Conservation (phyloP, 2,888 invertebrate species). For the Megalurothrips usitatus region DNA sequence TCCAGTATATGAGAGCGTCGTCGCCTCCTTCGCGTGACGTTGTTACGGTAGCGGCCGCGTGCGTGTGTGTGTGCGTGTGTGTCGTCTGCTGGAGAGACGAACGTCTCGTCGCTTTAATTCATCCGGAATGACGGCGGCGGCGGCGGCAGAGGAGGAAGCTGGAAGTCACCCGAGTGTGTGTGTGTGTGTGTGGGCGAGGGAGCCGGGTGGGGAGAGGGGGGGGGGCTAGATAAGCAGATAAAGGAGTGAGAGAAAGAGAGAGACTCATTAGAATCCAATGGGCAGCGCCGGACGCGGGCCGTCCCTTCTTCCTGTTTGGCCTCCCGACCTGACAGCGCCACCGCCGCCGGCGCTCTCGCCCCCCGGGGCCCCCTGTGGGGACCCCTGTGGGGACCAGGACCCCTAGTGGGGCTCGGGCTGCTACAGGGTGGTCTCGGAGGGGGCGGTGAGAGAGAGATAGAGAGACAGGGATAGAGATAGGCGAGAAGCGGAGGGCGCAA, state of each 20-base stretch:
- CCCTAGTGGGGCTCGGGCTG: not conserved
- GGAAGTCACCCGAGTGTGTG: not conserved
- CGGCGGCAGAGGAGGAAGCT: not conserved
- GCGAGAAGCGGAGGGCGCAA: not conserved
- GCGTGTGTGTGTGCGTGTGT: not conserved
- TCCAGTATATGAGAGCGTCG: not conserved
- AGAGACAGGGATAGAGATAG: no score
- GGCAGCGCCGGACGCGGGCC: not conserved
- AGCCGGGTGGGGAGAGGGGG: no score
- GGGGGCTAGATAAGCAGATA: no score
- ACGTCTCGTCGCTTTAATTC: not conserved
- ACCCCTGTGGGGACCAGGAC: not conserved
- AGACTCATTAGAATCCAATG: no score
- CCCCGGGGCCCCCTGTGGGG: not conserved
- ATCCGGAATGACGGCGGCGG: not conserved
- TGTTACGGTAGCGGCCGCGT: not conserved
- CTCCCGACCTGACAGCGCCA: not conserved
- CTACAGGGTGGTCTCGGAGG: not conserved
- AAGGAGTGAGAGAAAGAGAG: no score
- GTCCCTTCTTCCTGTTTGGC: not conserved
- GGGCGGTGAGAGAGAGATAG: not conserved
- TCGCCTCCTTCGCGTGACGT: not conserved
- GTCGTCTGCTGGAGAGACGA: not conserved
- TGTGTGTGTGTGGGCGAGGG: no score
- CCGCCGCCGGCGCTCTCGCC: not conserved